A percentile compares a stretch with the other conserved stretches of the same genome.
Conservation (phyloP, 2,888 invertebrate genomes). For the Sphinx pinastri region DNA sequence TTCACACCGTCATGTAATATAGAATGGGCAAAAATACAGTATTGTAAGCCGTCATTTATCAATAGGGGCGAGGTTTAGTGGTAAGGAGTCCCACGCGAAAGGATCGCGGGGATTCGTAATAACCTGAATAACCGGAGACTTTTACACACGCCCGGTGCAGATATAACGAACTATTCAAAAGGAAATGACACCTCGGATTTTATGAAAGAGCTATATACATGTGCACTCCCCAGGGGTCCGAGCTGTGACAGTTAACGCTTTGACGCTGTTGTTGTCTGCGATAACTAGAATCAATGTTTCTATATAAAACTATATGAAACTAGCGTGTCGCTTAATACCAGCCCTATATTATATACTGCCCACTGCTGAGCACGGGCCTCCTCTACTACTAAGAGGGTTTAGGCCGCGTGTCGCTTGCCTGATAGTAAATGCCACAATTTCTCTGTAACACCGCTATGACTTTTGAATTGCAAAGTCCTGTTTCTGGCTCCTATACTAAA, state of each 20-base stretch:
- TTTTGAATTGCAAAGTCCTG: too few species aligned
- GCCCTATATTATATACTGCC: too few species aligned
- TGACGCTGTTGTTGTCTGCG: not conserved
- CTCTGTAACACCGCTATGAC: too few species aligned
- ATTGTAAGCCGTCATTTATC: constrained; percentile 73
- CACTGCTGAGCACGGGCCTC: too few species aligned
- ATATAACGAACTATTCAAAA: constrained; percentile 75
- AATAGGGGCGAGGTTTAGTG: constrained; percentile 67
- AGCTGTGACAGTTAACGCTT: constrained; percentile 37
- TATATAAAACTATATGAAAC: not conserved
- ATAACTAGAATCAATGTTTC: not conserved
- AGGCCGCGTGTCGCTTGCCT: too few species aligned
- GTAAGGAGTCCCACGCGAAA: constrained; percentile 46
- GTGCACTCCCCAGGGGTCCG: constrained; percentile 36
- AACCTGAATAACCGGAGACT: constrained; percentile 63
- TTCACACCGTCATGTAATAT: constrained; percentile 48
- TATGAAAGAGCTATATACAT: constrained; percentile 63
- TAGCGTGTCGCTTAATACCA: too few species aligned
- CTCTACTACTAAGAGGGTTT: too few species aligned
- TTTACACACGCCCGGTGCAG: constrained; percentile 54
- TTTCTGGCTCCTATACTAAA: too few species aligned
- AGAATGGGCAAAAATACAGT: constrained; percentile 60
- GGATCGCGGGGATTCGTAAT: constrained; percentile 56
- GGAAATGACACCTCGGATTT: constrained; percentile 72
- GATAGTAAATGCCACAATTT: too few species aligned